phyloP scores from a whole-genome alignment of 2,888 invertebrate genomes.

The Eilema griseolum region DNA sequence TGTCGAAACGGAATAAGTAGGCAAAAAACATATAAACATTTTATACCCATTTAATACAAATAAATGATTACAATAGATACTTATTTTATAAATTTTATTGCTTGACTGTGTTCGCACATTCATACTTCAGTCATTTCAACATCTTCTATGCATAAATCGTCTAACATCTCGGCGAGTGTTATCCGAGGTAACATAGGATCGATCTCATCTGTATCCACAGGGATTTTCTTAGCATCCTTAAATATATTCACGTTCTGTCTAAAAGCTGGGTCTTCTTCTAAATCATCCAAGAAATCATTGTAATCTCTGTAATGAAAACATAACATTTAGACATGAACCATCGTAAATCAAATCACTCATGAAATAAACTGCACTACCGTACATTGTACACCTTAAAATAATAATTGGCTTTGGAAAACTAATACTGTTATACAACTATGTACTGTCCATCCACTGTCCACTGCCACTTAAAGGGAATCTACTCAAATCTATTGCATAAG shows the following conservation, averaged over 20 bases:
- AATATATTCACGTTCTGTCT: constrained; percentile 98
- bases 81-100: too few species aligned
- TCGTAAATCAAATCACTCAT: neutral
- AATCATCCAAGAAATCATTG: constrained; percentile 97
- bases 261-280: constrained; percentile 97
- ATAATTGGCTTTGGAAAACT: too few species aligned
- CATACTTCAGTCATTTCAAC: constrained; percentile 90
- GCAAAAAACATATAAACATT: neutral
- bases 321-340: neutral
- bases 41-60: neutral
- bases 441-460: neutral
- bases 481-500: neutral
- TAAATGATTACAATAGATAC: neutral
- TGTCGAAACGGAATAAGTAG: neutral
- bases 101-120: neutral
- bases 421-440: neutral
- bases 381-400: too few species aligned
- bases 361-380: too few species aligned
- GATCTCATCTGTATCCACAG: constrained; percentile 86
- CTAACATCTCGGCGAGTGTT: constrained; percentile 97
- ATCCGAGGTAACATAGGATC: constrained; percentile 91
- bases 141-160: constrained; percentile 94
- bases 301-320: constrained; percentile 91
- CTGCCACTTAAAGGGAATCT: too few species aligned
- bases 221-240: constrained; percentile 85